Base-by-base conservation (phyloP, 2,797 vertebrate species). In the Cyclura pinguis region DNA sequence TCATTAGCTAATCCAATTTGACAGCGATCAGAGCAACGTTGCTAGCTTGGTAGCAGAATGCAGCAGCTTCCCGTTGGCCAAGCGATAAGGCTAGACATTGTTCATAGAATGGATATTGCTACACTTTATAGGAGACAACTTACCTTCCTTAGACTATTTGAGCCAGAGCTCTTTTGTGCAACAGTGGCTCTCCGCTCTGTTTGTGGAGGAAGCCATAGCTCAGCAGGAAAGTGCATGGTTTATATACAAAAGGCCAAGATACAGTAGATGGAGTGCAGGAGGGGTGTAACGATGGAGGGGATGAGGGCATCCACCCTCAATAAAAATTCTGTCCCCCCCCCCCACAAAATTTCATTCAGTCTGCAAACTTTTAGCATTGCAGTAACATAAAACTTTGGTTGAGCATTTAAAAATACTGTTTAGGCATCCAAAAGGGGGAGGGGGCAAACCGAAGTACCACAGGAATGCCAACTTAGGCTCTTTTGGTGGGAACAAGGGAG, bases 1-100 rank as follows among this genome's bases (percentile, higher is more conserved):
- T 85, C 87, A 90, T 32, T 93, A 84, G 84, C 13, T 93, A 69
- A 85, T 72, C 85, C 62, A 84, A 74, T 95, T 95, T 95, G 91
- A 78, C 87, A 90, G 77, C 9, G 4, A 93, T 87, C 35, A 80
- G 82, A 94, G 57, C 69, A 74, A 86, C 77, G 42, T 0, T 0
- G 59, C 76, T 86, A 94, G 92, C 90, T 6, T 89, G 35, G 93
- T 52, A 92, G 83, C 6, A 22, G n/a, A 91, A 64, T 42, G 3
- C 47, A 69, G 8, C 22, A 92, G 55, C 88, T 85, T 64, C 87
- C 83, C 88, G 89, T 35, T 72, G 88, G 52, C 84, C 80, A 88
- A 35, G 24, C 32, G 42, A 27, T 77, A 9, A 77, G 35, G 27
- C 52, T 6, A 4, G 35, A 82, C 67, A 32, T 69, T 9, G 29